phyloP scores from a whole-genome alignment of 2,797 vertebrate species.

The Molothrus aeneus region DNA sequence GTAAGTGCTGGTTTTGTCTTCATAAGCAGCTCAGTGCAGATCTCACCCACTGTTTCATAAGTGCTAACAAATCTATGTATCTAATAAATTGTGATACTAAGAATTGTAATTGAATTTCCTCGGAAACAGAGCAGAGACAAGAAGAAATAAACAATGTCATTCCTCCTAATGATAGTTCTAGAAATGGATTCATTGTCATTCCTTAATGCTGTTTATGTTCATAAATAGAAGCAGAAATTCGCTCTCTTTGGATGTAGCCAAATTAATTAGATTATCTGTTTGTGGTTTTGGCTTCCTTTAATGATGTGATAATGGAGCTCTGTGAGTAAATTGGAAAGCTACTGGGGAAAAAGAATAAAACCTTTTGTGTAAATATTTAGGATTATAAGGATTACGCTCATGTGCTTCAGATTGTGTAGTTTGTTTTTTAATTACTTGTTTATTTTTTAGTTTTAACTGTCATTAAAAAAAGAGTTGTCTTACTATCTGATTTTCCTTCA shows the following conservation, averaged over 20 bases:
- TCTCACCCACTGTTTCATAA: neutral
- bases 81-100: neutral
- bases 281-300: constrained; percentile 50
- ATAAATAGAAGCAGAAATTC: constrained; percentile 5
- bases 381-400: constrained; percentile 68
- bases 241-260: constrained; percentile 25
- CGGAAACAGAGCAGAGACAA: neutral
- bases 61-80: neutral
- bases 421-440: constrained; percentile 42
- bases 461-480: neutral
- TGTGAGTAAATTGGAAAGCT: constrained; percentile 56
- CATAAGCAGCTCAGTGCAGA: neutral
- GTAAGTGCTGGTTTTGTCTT: neutral
- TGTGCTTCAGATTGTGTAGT: constrained; percentile 61
- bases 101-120: neutral
- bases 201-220: neutral
- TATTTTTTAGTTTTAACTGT: constrained; percentile 16
- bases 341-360: constrained; percentile 43
- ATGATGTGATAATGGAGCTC: constrained; percentile 51
- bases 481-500: neutral
- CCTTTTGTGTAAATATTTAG: constrained; percentile 45
- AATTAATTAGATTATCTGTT: constrained; percentile 53
- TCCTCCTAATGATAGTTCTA: neutral
- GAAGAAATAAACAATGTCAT: neutral
- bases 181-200: neutral